Evolutionary conservation across 1,140 invertebrate species (phyloP), one percentile per base, ranked within the genome.

Genomic region (Pinna nobilis): DNA sequence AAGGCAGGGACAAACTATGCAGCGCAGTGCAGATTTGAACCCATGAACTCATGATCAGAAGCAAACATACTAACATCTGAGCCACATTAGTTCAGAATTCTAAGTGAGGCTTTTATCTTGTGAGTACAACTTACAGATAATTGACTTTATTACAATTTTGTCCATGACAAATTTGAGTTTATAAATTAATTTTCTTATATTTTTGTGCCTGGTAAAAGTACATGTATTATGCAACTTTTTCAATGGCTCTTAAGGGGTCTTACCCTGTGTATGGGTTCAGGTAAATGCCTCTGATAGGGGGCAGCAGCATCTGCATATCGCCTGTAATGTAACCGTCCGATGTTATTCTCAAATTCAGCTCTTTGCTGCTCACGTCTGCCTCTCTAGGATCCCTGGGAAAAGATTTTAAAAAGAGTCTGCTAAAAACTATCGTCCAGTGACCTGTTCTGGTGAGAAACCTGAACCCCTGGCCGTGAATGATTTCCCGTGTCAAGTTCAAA

Each of bases 251-350:
- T 47, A 7, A 47, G 44, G 20, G 20, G 20, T 20, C 59, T 67
- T 63, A 74, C 72, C 72, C 72, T 63, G 72, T 74, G 39, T 74
- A 63, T 0, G 51, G 59, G 25, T 74, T 53, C 37, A 74, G 41
- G 20, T 68, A 61, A 47, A 74, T 37, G 25, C 57, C 65, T 28
- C 66, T 67, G 2, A 74, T 60, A 25, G 72, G 59, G 25, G 72
- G 72, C 18, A 74, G 65, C 15, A 53, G 25, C 57, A 74, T 68
- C 23, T 74, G 65, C 7, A 74, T 32, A 41, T 74, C 65, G 7
- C 72, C 72, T 47, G 72, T 74, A 9, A 74, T 35, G 15, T 64
- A 61, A 20, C 72, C 72, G 35, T 74, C 65, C 28, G 13, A n/a
- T 35, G 63, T 74, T 0, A 74, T 20, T 7, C 59, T 9, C 37